Evolutionary conservation across 1,140 invertebrate species (phyloP).

Genomic region (Bradysia coprophila): DNA sequence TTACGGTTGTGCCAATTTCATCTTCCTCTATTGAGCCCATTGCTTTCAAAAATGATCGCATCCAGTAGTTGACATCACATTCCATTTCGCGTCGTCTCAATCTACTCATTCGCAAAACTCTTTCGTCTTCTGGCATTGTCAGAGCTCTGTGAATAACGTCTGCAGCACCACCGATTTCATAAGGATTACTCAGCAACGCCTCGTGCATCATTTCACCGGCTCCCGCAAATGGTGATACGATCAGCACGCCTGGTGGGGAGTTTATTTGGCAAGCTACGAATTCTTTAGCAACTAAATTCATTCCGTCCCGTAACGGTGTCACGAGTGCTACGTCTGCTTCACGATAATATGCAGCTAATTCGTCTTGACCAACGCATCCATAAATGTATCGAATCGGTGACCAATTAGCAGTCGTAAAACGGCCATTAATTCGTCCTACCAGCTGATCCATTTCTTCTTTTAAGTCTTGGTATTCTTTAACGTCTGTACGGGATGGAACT

Average conservation of each 20-base stretch:
- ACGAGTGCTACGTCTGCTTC: slow-evolving; percentile 73
- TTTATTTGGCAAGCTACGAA: slow-evolving; percentile 86
- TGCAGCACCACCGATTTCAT: slow-evolving; percentile 71
- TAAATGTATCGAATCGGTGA: slow-evolving; percentile 83
- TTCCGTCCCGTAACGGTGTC: slow-evolving; percentile 73
- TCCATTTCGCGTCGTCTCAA: slow-evolving; percentile 58
- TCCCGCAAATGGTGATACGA: slow-evolving; percentile 78
- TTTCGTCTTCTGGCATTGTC: slow-evolving; percentile 78
- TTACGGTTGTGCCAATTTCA: slow-evolving; percentile 57
- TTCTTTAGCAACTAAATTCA: slow-evolving; percentile 88
- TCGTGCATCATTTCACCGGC: slow-evolving; percentile 85
- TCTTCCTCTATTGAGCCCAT: slow-evolving; percentile 70
- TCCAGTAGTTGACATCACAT: slow-evolving; percentile 78
- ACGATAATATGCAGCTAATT: slow-evolving; percentile 67
- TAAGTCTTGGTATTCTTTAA: slow-evolving; percentile 77
- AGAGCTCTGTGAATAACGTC: slow-evolving; percentile 72
- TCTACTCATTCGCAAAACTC: slow-evolving; percentile 70
- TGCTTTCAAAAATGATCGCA: slow-evolving; percentile 68
- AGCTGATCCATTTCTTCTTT: slow-evolving; percentile 83
- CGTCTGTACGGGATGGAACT: slow-evolving; percentile 75
- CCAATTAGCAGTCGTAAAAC: slow-evolving; percentile 77
- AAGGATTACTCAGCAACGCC: slow-evolving; percentile 74
- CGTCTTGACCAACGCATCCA: slow-evolving; percentile 69
- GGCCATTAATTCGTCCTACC: slow-evolving; percentile 71
- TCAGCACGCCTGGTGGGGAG: slow-evolving; percentile 65